A percentile compares a stretch with the other conserved stretches of the same genome.
phyloP scores from a whole-genome alignment of 2,888 invertebrate genomes.

The Tetanocera ferruginea region DNA sequence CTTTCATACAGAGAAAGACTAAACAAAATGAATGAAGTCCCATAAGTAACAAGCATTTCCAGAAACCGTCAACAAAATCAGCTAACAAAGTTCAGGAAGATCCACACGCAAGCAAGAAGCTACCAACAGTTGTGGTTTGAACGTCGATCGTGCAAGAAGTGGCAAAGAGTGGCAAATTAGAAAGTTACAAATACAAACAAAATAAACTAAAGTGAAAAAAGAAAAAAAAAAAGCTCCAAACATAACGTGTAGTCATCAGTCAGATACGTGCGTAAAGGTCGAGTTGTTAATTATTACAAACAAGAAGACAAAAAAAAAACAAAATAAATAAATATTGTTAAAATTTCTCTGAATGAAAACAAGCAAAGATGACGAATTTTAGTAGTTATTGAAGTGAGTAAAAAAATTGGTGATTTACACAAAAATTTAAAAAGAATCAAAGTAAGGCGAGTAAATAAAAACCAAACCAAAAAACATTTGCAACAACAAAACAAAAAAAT shows the following conservation, averaged over 20 bases:
- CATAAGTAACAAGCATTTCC: background rate
- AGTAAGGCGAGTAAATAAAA: background rate
- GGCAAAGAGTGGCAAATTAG: slow-evolving; percentile 41
- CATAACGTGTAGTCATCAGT: too few species aligned
- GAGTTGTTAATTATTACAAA: background rate
- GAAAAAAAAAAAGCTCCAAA: background rate
- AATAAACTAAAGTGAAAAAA: slow-evolving; percentile 1
- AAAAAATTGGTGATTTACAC: slow-evolving; percentile 19
- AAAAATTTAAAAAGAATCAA: slow-evolving; percentile 4
- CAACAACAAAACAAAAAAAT: too few species aligned
- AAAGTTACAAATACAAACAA: slow-evolving; percentile 43
- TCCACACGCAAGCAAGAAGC: background rate
- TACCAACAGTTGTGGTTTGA: slow-evolving; percentile 19
- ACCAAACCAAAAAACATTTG: background rate
- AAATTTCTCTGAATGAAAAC: background rate
- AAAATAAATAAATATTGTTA: background rate
- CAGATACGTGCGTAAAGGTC: too few species aligned
- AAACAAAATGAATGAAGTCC: too few species aligned
- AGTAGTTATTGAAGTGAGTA: too few species aligned
- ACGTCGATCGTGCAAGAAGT: slow-evolving; percentile 34
- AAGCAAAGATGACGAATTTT: too few species aligned
- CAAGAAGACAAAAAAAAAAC: background rate
- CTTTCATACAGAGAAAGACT: too few species aligned
- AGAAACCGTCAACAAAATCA: slow-evolving; percentile 31
- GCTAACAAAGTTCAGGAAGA: slow-evolving; percentile 16